These are phyloP conservation scores for Bedellia somnulentella DNA, from an alignment of 2,888 invertebrate species.

Conservation along the genomic window DNA sequence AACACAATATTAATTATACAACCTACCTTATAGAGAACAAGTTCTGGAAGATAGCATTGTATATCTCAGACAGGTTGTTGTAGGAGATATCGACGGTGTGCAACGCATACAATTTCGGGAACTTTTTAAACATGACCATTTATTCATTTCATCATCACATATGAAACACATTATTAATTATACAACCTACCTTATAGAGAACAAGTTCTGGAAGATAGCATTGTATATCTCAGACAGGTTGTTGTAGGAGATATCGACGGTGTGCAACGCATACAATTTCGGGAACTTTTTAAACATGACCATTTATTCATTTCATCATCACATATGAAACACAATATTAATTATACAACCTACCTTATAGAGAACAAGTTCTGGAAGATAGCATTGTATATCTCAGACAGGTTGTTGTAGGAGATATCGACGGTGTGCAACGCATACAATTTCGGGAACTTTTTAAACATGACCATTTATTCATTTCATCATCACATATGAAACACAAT, in stretches of 20 bases:
- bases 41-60: constrained; percentile 80
- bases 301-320: no score
- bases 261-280: constrained; percentile 86
- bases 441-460: constrained; percentile 87
- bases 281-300: no score
- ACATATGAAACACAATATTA: no score
- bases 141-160: no score
- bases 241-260: constrained; percentile 83
- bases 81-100: constrained; percentile 85
- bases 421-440: constrained; percentile 88
- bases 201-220: constrained; percentile 80
- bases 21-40: constrained; percentile 73
- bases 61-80: constrained; percentile 76
- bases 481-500: no score
- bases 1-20: no score
- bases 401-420: constrained; percentile 78
- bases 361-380: constrained; percentile 85
- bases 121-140: no score
- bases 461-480: no score
- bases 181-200: constrained; percentile 71
- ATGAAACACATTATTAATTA: no score
- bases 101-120: constrained; percentile 87
- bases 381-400: constrained; percentile 74
- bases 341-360: constrained; percentile 62
- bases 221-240: constrained; percentile 75